Base-by-base conservation (phyloP, 92 coral and sea anemone genomes). In the Paramuricea clavata region DNA sequence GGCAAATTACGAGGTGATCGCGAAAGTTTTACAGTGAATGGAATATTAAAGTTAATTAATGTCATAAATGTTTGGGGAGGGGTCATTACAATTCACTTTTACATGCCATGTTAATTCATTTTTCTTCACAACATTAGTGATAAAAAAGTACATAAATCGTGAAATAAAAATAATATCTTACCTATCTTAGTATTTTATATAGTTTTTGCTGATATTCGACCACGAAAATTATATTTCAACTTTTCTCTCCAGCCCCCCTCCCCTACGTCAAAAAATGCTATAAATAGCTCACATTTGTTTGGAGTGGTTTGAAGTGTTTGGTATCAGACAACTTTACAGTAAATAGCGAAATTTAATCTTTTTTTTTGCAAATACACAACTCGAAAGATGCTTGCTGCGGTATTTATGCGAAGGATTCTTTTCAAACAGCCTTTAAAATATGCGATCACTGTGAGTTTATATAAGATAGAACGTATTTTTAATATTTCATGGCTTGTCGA, bases 351-450 rank as follows among this genome's bases (percentile, higher is more conserved):
- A 0, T 72, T 42, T 35, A 8, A 35, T 11, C 17, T n/a, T 67
- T 67, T 12, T 67, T 26, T 21, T 23, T 17, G 17, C 25, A 10
- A 10, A 54, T 17, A 54, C 23, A 54, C 8, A 21, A 21, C 62
- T 17, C 17, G 30, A 35, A 79, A 4, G 23, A 79, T 79, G 84
- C 27, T 79, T 34, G 73, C 64, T 15, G 84, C 31, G 30, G 12
- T 25, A 65, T 61, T 79, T 32, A n/a, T 61, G 5, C 31, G 84
- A 79, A 32, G 73, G 22, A 0, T 60, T 60, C 72, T 79, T 22
- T 30, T 35, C 21, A 67, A 79, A 79, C 33, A 60, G 15, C 84
- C 71, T 32, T 61, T 79, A 39, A 59, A 78, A 54, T 54, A 69
- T n/a, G 21, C 69, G 70, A 54, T 56, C 68, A n/a, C 41, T 33